Evolutionary conservation across 2,113 vertebrate genomes (phyloP), one percentile per base, ranked within the genome.

Genomic region (Rhynchopsitta pachyrhyncha): DNA sequence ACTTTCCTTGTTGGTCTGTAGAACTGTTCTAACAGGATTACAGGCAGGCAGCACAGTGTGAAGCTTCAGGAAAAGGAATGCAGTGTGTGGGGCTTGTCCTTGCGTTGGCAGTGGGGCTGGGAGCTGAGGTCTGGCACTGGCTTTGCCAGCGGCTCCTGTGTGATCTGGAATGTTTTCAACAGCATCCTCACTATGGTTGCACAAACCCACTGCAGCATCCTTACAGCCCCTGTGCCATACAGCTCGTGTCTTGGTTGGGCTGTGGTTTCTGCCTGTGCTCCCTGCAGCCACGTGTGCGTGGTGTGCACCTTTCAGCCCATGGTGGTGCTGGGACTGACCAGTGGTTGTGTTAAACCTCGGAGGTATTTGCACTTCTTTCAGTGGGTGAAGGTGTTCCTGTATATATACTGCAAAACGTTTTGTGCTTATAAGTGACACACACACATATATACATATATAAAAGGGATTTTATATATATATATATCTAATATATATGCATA

Each of bases 41-140:
- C 37, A 42, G 78, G 16, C n/a, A 35, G 46, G 59, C 60, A 27
- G 77, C 66, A 7, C 39, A 41, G 62, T 0, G 62, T 13, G 77
- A 35, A 41, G 24, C 62, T 47, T 42, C 35, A 27, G 69, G 82
- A 77, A 42, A 83, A 22, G 66, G 2, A 19, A 4, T 9, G 75
- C 42, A 25, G n/a, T 3, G 25, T 1, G 4, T 39, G 15, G 67
- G 85, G 5, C 8, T 42, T 17, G 57, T 63, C 81, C 16, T 16
- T 49, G 6, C 46, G 1, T 1, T 0, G 4, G 76, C 4, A 9
- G 11, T 0, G 1, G 35, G 59, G 68, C 64, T 3, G 0, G 17
- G 82, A 78, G 39, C 64, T 4, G 2, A 16, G 53, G 4, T 9
- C 42, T 37, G 53, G 50, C 81, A 11, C 10, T 0, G 13, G 41